Evolutionary conservation across 2,113 vertebrate species (phyloP), one percentile per base, ranked within the genome.

Genomic region (Chloroceryle aenea): DNA sequence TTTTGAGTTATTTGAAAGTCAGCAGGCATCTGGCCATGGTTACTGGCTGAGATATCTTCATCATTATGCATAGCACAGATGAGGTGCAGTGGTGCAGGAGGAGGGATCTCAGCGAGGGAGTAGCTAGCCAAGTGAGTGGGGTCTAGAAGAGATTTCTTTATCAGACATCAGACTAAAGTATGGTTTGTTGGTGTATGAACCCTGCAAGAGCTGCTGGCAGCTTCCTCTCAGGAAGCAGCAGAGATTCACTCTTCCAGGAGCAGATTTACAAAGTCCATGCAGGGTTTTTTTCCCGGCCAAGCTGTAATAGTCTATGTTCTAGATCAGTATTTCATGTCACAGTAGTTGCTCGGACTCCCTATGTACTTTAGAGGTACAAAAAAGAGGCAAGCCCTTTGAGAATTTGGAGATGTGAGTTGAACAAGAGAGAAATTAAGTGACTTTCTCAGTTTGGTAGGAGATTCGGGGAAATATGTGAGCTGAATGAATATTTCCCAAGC

Each of bases 191-290:
- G 79, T 63, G 71, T 50, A 66, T 90, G 72, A 93, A 67, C 82
- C 85, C 88, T 42, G 6, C 79, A 83, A 86, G 85, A 80, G 72
- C 75, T 94, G 91, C 42, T 95, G 94, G 78, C 91, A 93, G 87
- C 89, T 89, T 89, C 64, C 48, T 67, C 47, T 85, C 55, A 81
- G 89, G 77, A 91, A 91, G 86, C 84, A 81, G 52, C 9, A 91
- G n/a, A 94, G 95, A 95, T 94, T 89, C 77, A 89, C 89, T 89
- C 74, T 89, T 96, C 52, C 84, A 95, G 76, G 56, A 92, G 94
- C 75, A 93, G 82, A 47, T 18, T 89, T 74, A 85, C 0, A 4
- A 62, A 69, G 52, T 61, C 76, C 36, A 53, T 87, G 58, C 61
- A 75, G 40, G 40, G 0, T 5, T 92, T 66, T 59, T 78, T 82